Percentiles rank a stretch among this genome's conserved stretches.
phyloP scores from a whole-genome alignment of 2,113 vertebrate genomes.

The Rhinoderma darwinii region DNA sequence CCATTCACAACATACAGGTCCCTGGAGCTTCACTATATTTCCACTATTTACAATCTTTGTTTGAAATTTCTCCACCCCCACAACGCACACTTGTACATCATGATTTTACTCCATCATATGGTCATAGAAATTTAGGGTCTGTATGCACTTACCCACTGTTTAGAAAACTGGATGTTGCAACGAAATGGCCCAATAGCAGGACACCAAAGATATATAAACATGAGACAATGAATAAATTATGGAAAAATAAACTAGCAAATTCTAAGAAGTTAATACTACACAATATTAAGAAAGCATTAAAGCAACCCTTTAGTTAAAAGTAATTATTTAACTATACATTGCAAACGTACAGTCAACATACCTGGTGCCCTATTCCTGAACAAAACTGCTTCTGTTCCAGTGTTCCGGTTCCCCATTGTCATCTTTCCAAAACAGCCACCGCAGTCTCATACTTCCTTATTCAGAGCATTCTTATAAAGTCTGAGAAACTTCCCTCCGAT shows the following conservation, averaged over 20 bases:
- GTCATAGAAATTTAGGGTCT: background rate
- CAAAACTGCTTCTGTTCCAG: no score
- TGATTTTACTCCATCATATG: background rate
- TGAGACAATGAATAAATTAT: conserved; percentile 60
- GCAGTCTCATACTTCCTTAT: no score
- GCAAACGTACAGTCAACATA: no score
- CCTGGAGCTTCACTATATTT: background rate
- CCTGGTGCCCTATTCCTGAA: no score
- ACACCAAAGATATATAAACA: conserved; percentile 68
- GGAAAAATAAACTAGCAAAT: conserved; percentile 58
- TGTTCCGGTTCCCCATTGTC: no score
- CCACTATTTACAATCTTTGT: background rate
- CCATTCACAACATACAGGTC: background rate
- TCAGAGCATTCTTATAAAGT: no score
- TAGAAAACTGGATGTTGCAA: conserved; percentile 81
- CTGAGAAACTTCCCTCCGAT: no score
- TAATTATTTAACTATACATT: no score
- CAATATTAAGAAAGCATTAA: background rate
- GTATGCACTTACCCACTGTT: conserved; percentile 92
- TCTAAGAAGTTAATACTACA: background rate
- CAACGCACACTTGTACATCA: background rate
- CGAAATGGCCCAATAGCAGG: conserved; percentile 70
- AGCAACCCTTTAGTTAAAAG: no score
- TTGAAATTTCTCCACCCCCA: background rate
- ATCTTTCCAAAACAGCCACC: no score